phyloP scores from a whole-genome alignment of 2,888 invertebrate species.

The Odontomyia ornata region DNA sequence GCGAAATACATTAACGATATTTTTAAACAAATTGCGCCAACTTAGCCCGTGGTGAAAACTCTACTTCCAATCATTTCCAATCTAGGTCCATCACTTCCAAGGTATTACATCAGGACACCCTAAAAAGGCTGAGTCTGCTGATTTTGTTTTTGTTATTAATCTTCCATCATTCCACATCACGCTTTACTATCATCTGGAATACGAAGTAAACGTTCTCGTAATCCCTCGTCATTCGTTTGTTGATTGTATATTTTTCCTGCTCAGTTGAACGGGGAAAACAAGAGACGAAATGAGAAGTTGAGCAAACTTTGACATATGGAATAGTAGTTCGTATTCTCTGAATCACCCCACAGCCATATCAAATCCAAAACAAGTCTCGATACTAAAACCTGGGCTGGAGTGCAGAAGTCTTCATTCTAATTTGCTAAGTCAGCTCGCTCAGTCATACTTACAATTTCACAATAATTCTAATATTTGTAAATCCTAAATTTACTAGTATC shows the following conservation, averaged over 20 bases:
- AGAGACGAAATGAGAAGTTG: no score
- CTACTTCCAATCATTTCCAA: no score
- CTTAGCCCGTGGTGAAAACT: no score
- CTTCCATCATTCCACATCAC: not conserved
- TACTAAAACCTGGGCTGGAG: no score
- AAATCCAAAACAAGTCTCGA: no score
- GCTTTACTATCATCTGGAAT: not conserved
- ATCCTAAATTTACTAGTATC: not conserved
- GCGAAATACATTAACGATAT: no score
- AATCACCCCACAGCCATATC: constrained; percentile 13
- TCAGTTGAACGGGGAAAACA: no score
- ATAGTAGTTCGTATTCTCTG: not conserved
- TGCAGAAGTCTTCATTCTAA: not conserved
- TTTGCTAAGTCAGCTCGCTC: not conserved
- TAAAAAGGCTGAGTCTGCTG: constrained; percentile 12
- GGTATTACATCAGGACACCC: no score
- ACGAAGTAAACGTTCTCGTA: not conserved
- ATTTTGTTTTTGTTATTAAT: constrained; percentile 17
- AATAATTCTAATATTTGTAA: not conserved
- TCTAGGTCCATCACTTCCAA: no score
- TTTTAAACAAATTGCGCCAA: no score
- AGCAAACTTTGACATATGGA: not conserved
- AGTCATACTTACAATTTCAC: constrained; percentile 14
- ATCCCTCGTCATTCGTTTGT: not conserved
- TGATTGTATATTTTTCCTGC: no score